These are phyloP conservation scores for Diogma glabrata DNA, from an alignment of 2,888 invertebrate species.

Conservation along the genomic window DNA sequence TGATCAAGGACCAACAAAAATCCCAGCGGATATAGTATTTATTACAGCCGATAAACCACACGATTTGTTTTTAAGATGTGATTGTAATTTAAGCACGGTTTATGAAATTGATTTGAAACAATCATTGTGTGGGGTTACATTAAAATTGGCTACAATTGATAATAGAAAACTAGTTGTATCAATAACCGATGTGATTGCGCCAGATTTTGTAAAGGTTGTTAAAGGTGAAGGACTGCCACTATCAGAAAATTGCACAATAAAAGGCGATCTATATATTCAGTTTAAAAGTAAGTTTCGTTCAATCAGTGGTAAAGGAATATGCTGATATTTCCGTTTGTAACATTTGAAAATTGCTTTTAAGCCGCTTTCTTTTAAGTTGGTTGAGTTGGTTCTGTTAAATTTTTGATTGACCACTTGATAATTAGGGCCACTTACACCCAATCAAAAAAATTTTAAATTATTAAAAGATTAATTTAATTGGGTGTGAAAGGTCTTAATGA, in stretches of 20 bases:
- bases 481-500: too few species aligned
- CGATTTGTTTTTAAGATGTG: conserved; percentile 50
- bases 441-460: too few species aligned
- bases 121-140: conserved; percentile 56
- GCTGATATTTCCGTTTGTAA: too few species aligned
- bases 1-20: conserved; percentile 59
- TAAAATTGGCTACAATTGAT: conserved; percentile 58
- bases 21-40: conserved; percentile 60
- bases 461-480: too few species aligned
- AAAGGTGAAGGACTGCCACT: conserved; percentile 6
- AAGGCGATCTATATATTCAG: conserved; percentile 7
- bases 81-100: conserved; percentile 53
- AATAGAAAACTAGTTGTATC: conserved; percentile 53
- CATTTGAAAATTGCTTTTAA: too few species aligned
- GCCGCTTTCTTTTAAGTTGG: too few species aligned
- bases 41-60: conserved; percentile 61
- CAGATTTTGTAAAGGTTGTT: conserved; percentile 21
- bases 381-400: too few species aligned
- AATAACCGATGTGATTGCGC: conserved; percentile 59
- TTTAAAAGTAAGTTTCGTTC: too few species aligned
- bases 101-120: conserved; percentile 51
- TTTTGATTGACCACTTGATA: too few species aligned
- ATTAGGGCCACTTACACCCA: too few species aligned
- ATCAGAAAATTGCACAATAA: background rate
- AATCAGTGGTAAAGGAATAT: too few species aligned